phyloP scores from a whole-genome alignment of 1,140 invertebrate genomes.

The Andrena cerasifolii region DNA sequence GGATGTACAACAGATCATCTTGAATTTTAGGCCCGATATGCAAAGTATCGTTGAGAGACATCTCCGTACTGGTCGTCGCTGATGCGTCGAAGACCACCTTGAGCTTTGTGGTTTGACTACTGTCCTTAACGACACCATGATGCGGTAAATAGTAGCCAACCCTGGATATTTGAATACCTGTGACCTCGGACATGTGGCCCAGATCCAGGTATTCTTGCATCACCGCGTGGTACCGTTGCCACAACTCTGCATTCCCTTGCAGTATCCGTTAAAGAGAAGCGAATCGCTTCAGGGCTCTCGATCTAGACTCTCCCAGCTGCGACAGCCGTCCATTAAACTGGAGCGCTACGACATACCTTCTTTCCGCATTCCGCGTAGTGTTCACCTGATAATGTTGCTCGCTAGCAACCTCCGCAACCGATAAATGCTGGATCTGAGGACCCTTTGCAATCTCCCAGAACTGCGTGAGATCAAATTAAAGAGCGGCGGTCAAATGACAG shows the following conservation, averaged over 20 bases:
- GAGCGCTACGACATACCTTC: not conserved
- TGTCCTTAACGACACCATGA: not conserved
- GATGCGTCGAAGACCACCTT: constrained; percentile 18
- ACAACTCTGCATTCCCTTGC: not conserved
- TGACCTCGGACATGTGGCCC: not conserved
- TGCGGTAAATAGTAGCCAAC: constrained; percentile 3
- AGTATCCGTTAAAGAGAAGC: not conserved
- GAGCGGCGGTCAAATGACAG: not conserved
- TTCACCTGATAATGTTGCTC: not conserved
- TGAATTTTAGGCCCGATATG: not conserved
- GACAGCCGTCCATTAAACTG: not conserved
- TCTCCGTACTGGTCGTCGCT: not conserved
- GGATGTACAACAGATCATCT: not conserved
- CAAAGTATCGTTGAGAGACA: not conserved
- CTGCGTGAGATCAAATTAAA: not conserved
- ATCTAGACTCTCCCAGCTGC: not conserved
- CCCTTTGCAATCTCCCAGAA: not conserved
- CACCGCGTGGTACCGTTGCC: not conserved
- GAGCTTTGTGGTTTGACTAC: not conserved
- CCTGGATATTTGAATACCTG: not conserved
- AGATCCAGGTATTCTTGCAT: constrained; percentile 2
- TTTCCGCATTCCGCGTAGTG: not conserved
- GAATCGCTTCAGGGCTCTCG: not conserved
- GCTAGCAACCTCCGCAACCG: not conserved
- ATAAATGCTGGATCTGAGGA: not conserved